Conservation (phyloP, 1,140 invertebrate species). For the Apis laboriosa region DNA sequence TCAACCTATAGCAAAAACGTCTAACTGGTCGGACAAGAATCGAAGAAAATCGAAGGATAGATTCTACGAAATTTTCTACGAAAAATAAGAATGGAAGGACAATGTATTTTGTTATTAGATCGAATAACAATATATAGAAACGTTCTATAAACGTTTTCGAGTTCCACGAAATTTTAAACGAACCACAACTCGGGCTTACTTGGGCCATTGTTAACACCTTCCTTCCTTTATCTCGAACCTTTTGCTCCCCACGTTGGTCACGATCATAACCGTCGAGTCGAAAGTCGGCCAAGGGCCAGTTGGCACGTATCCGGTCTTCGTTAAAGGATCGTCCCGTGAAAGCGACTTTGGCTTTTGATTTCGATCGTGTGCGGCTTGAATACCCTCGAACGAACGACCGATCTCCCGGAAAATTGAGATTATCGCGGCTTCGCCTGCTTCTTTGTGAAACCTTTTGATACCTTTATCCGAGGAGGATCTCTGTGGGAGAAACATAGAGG, state of each 20-base stretch:
- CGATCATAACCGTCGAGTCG: constrained; percentile 2
- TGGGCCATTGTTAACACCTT: constrained; percentile 54
- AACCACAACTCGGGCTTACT: constrained; percentile 39
- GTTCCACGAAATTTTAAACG: constrained; percentile 30
- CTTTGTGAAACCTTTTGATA: constrained; percentile 16
- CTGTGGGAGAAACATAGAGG: background rate
- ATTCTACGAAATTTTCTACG: too few relatives aligned
- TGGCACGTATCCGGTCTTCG: constrained; percentile 27
- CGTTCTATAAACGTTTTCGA: background rate
- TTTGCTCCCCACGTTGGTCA: background rate
- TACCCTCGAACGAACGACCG: constrained; percentile 7
- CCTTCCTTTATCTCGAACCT: constrained; percentile 4
- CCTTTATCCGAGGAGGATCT: background rate
- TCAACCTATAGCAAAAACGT: too few relatives aligned
- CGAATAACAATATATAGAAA: background rate
- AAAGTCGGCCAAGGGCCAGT: background rate
- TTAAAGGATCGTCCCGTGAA: background rate
- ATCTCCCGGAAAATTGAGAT: constrained; percentile 44
- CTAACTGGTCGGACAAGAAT: too few relatives aligned
- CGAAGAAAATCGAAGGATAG: too few relatives aligned
- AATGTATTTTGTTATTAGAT: too few relatives aligned
- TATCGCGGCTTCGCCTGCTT: constrained; percentile 25
- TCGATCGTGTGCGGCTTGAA: constrained; percentile 12
- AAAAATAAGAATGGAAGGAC: background rate
- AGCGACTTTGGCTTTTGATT: constrained; percentile 8